Conservation (phyloP, 1,140 invertebrate species). For the Meloidogyne floridensis region DNA sequence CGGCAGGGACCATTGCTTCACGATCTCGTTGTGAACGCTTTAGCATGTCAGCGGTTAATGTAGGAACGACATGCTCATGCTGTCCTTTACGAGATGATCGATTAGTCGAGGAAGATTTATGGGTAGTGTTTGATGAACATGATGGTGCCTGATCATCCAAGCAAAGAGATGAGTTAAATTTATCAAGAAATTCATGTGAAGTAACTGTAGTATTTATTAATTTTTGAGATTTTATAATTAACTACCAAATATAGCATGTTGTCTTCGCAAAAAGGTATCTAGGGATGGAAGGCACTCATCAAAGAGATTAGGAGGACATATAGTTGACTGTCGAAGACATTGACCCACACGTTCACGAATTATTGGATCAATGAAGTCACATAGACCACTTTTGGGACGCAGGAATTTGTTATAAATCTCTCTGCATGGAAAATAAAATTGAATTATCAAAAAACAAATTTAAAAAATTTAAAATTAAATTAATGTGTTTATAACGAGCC, state of each 20-base stretch:
- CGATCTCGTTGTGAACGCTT: slow-evolving; percentile 44
- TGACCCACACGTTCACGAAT: slow-evolving; percentile 31
- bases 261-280: slow-evolving; percentile 39
- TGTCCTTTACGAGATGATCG: slow-evolving; percentile 12
- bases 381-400: slow-evolving; percentile 27
- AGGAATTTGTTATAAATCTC: slow-evolving; percentile 38
- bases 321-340: background rate
- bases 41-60: slow-evolving; percentile 32
- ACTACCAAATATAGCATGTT: slow-evolving; percentile 38
- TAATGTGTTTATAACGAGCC: no score
- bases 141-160: slow-evolving; percentile 10
- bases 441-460: background rate
- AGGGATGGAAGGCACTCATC: slow-evolving; percentile 32
- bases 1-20: slow-evolving; percentile 30
- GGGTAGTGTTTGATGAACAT: background rate
- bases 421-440: background rate
- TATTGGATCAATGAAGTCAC: slow-evolving; percentile 31
- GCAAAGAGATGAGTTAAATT: slow-evolving; percentile 32
- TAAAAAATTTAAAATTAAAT: background rate
- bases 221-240: background rate
- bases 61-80: slow-evolving; percentile 2
- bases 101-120: background rate
- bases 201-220: background rate
- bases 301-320: slow-evolving; percentile 12
- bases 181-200: slow-evolving; percentile 46